Percentiles rank a stretch among this genome's conserved stretches.
Conservation (phyloP, 2,113 vertebrate species). For the Cettia cetti region DNA sequence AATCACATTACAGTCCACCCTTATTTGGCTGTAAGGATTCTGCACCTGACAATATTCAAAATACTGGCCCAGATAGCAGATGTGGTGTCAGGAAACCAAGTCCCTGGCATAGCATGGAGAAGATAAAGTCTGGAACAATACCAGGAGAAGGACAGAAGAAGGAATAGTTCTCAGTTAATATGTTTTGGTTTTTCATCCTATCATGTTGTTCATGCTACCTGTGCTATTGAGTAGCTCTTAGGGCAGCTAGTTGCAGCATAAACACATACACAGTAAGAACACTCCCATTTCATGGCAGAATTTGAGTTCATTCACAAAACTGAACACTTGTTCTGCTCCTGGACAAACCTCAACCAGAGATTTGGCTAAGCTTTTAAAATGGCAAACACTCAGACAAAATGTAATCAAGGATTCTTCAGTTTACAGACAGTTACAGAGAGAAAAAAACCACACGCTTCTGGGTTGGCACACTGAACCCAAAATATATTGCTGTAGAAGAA, state of each 20-base stretch:
- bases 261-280: not conserved
- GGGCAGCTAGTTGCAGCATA: not conserved
- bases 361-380: not conserved
- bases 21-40: not conserved
- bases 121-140: not conserved
- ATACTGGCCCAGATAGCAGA: not conserved
- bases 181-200: not conserved
- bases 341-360: not conserved
- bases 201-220: not conserved
- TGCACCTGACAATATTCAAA: not conserved
- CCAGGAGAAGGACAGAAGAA: not conserved
- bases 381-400: not conserved
- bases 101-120: not conserved
- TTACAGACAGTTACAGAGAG: not conserved
- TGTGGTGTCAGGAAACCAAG: not conserved
- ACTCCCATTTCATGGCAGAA: not conserved
- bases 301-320: not conserved
- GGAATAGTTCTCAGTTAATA: not conserved
- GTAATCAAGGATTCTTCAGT: not conserved
- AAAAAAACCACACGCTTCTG: not conserved
- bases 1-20: not conserved
- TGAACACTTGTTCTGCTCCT: not conserved
- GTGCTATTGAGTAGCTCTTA: not conserved
- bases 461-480: constrained; percentile 9
- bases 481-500: not conserved